Evolutionary conservation across 2,797 vertebrate genomes (phyloP), one percentile per base, ranked within the genome.

Genomic region (Aeoliscus strigatus): DNA sequence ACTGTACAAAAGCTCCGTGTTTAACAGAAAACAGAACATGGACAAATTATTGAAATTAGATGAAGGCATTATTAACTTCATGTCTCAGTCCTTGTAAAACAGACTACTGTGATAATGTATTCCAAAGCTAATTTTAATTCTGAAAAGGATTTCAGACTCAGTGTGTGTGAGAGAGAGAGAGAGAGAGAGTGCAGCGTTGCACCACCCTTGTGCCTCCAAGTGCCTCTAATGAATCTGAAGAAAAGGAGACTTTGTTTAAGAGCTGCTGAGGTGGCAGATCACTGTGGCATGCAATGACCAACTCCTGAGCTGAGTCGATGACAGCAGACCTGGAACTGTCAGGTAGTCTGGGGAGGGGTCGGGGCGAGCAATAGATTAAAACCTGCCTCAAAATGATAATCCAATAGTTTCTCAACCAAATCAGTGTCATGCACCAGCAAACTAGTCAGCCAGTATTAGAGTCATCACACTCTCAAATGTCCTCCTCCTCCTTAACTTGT

Each of bases 361-460:
- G 6, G 18, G 6, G 6, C 3, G 18, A 21, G 6, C 18, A 21
- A n/a, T n/a, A n/a, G n/a, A n/a, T n/a, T n/a, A n/a, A n/a, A n/a
- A n/a, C n/a, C 28, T 44, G 49, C 46, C 60, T 55, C 60, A 75
- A 74, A 79, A 73, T 77, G 60, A 75, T 69, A 70, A 72, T 73
- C 53, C 66, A 39, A 57, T 64, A 63, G 14, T 68, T 73, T 66
- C 59, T 73, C 61, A 59, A 69, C 61, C 64, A 70, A 40, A 67
- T 54, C 48, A 8, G 45, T 64, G 46, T 46, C 65, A 47, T 52
- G 62, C 65, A 79, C 49, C 75, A 77, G 56, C 64, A 59, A 67
- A 67, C 32, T 69, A 65, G 69, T 78, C 78, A 81, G 68, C 77
- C 60, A 68, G 74, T 74, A 78, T 78, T 82, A 72, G 79, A 79